Base-by-base conservation (phyloP, 2,113 vertebrate species). In the Spilogale gracilis region DNA sequence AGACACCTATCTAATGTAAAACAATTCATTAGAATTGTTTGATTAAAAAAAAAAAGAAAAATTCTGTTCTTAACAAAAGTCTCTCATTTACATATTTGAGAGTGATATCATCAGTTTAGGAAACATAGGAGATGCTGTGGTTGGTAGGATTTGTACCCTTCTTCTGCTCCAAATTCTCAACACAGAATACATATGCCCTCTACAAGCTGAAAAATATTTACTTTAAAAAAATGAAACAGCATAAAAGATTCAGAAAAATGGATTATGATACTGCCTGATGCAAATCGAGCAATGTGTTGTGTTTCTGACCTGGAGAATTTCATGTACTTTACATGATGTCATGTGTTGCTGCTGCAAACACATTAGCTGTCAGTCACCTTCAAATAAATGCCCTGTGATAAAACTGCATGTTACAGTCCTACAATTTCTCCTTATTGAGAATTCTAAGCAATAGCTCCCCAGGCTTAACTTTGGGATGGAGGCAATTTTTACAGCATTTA, bases 401-500 rank as follows among this genome's bases (percentile, higher is more conserved):
- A 85, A 91, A 27, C 17, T 5, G 50, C 9, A 43, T 25, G 18
- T 5, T 21, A 65, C 5, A 50, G 23, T 48, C 91, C 69, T 96
- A 84, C 52, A 54, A 98, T 63, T 65, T 52, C 21, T 93, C 1
- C 0, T 56, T 38, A 91, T 45, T 61, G 1, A 9, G 86, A 98
- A 98, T 91, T 58, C 27, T 48, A 96, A 86, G 58, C 61, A 98
- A 94, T 80, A 96, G 81, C 48, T 13, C 38, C 17, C 8, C 27
- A 82, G 60, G 90, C 67, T 85, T 97, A 97, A 97, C 94, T 98
- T 86, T 50, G 89, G 88, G 60, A 92, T 0, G 21, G 88, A 94
- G 78, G 92, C 83, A 92, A 90, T 60, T 81, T 86, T 97, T 96
- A 14, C 27, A 92, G 85, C 96, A 88, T 96, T 97, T 67, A 98